Evolutionary conservation across 1,140 invertebrate species (phyloP).

Genomic region (Drosophila pseudoananassae): DNA sequence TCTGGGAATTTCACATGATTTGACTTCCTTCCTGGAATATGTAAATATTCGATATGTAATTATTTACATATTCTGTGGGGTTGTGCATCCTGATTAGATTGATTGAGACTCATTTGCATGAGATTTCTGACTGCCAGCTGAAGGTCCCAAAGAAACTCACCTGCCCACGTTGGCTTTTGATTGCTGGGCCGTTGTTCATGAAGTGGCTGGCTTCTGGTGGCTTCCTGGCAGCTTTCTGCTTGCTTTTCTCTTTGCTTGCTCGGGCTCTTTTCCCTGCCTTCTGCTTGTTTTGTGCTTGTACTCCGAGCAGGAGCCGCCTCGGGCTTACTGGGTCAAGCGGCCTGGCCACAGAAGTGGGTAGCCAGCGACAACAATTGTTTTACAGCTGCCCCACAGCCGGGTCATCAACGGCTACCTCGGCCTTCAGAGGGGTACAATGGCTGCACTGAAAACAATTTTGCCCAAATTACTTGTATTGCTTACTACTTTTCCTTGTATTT

Average conservation of each 20-base stretch:
- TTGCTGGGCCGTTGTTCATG: conserved; percentile 52
- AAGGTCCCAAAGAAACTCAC: conserved; percentile 16
- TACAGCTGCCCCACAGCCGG: conserved; percentile 17
- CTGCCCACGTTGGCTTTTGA: conserved; percentile 19
- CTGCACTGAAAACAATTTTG: not conserved
- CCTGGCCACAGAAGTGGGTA: conserved; percentile 51
- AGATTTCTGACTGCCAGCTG: conserved; percentile 28
- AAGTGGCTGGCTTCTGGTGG: conserved; percentile 42
- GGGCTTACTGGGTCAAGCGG: conserved; percentile 71
- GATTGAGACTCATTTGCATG: conserved; percentile 46
- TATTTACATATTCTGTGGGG: conserved; percentile 43
- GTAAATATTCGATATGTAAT: conserved; percentile 38
- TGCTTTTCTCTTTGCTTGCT: conserved; percentile 34
- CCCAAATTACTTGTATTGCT: too few relatives aligned
- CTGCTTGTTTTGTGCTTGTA: not conserved
- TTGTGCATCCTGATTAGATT: conserved; percentile 46
- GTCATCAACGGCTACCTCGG: conserved; percentile 34
- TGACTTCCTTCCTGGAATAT: conserved; percentile 20
- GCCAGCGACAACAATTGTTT: conserved; percentile 73
- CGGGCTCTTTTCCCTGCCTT: not conserved
- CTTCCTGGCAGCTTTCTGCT: conserved; percentile 8
- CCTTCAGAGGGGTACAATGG: conserved; percentile 23
- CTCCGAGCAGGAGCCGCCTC: conserved; percentile 19
- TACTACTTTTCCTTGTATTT: too few relatives aligned
- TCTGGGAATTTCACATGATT: conserved; percentile 25